Evolutionary conservation across 2,888 invertebrate genomes (phyloP), one percentile per base, ranked within the genome.

Genomic region (Caenorhabditis wallacei): DNA sequence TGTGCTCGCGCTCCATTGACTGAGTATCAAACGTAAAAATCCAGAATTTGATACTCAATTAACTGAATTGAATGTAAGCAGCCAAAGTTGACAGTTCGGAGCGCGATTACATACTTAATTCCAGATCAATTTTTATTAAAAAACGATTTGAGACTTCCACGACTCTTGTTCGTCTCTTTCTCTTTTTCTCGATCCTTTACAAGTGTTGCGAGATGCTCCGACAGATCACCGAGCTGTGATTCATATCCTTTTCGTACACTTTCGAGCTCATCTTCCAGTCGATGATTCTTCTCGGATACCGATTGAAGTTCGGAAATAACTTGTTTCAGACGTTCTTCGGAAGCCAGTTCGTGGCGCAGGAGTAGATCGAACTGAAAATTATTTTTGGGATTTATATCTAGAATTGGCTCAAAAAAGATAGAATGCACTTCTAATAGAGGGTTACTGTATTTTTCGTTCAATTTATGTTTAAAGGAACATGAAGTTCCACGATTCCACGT

Each of bases 201-300:
- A 94, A 95, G 94, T 68, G 94, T 94, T 20, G 95, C 95, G 89
- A 95, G 93, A 92, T 95, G 95, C 89, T 95, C 95, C 86, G 95
- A 95, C 94, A 95, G 95, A 79, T 95, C 95, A 89, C 95, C 95
- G 70, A 95, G 93, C 91, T 95, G 95, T 40, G 94, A 93, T 92
- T 95, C 95, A 94, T 96, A 94, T 94, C 93, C 93, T 46, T 92
- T 90, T 35, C 93, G 94, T 2, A 94, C 94, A n/a, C 94, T 94
- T 84, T 94, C 93, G 59, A 95, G 93, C 92, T 95, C 95, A 92
- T 95, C 95, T 92, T 95, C 93, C 18, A 89, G 46, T 4, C 40
- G 18, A 20, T 54, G 40, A 53, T 70, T 70, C 13, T 22, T 22
- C 37, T 76, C 4, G 13, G 43, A 18, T 20, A 68, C 22, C 7